Evolutionary conservation across 2,797 vertebrate species (phyloP), one percentile per base, ranked within the genome.

Genomic region (Pelochelys cantorii): DNA sequence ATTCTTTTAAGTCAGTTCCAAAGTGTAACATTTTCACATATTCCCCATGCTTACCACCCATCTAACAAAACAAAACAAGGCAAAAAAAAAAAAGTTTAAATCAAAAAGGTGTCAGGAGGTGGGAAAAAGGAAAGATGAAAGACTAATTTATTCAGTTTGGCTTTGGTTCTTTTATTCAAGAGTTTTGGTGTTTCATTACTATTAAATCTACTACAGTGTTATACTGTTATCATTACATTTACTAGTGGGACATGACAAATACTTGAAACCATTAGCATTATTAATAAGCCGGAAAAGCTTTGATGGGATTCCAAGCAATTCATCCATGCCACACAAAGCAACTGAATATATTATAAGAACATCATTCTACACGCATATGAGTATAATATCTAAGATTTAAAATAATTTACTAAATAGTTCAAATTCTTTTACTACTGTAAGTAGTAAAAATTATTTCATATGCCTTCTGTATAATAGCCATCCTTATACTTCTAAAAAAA

Each of bases 21-120:
- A 97, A 90, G 81, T 94, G 78, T 80, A 96, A 92, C 90, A 96
- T 95, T 97, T 97, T 95, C 95, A 95, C 90, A 92, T 86, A 92
- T n/a, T 94, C 88, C 56, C 55, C 42, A 84, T 55, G 57, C 90
- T 95, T 93, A 93, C 91, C 90, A 95, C 84, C 91, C 84, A 90
- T 75, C 20, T 52, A 5, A 77, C 14, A 42, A 65, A 56, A 79
- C 78, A 83, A 82, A 84, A 29, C 62, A 74, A 5, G 9, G 42
- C 2, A 11, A 48, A 48, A 48, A 42, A 48, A 42, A 74, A 17
- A 15, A 1, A 7, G 1, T 29, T 92, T 93, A 97, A 93, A 96
- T 92, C n/a, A 93, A 83, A 54, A 94, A 95, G 57, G n/a, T 83
- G 90, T 92, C 80, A 96, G 83, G 86, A 95, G 75, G 91, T 14